Evolutionary conservation across 1,140 invertebrate genomes (phyloP).

Genomic region (Palaemon carinicauda): DNA sequence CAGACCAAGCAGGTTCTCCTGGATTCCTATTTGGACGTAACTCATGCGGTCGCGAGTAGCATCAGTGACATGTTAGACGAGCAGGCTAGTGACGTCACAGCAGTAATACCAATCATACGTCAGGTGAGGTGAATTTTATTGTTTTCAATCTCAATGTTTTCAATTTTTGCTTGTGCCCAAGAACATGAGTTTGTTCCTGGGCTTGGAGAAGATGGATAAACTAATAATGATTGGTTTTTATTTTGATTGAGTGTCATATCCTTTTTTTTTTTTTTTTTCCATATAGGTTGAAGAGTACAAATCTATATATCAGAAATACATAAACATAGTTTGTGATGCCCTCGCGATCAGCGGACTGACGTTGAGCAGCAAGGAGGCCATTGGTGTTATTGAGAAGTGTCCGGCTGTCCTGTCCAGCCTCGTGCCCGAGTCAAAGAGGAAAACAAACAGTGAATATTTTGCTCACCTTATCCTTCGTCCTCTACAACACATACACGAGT

Average conservation of each 20-base stretch:
- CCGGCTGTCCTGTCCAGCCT: not conserved
- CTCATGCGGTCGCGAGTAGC: constrained; percentile 34
- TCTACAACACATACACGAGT: constrained; percentile 44
- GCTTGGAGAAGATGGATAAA: too few species aligned
- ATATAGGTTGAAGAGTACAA: constrained; percentile 75
- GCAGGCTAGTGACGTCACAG: constrained; percentile 18
- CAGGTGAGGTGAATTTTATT: not conserved
- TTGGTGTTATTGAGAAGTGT: constrained; percentile 50
- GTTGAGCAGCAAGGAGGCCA: constrained; percentile 68
- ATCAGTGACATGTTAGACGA: constrained; percentile 32
- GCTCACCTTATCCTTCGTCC: constrained; percentile 43
- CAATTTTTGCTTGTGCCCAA: too few species aligned
- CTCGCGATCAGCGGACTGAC: constrained; percentile 77
- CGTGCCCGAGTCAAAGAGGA: constrained; percentile 13
- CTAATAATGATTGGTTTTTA: too few species aligned
- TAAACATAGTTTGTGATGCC: constrained; percentile 77
- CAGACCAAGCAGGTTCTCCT: constrained; percentile 29
- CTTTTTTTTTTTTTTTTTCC: not conserved
- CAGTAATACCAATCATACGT: constrained; percentile 30
- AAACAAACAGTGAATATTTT: constrained; percentile 9
- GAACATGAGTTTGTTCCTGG: too few species aligned
- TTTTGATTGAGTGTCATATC: too few species aligned
- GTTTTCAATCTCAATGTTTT: too few species aligned
- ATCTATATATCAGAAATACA: constrained; percentile 77
- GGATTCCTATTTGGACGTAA: constrained; percentile 22